Evolutionary conservation across 2,113 vertebrate species (phyloP).

Genomic region (Jacana jacana): DNA sequence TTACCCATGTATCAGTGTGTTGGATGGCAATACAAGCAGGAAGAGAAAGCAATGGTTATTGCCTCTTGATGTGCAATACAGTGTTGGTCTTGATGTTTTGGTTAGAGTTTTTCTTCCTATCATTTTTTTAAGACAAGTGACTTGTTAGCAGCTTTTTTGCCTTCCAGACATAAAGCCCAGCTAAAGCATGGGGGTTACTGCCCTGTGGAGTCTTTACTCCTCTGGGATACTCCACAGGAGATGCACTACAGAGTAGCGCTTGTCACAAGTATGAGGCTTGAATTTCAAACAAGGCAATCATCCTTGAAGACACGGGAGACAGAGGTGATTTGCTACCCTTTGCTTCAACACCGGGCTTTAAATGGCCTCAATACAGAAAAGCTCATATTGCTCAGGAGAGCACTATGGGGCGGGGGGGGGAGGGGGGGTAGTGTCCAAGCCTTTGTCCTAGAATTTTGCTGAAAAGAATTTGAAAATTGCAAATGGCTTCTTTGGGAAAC

Average conservation of each 20-base stretch:
- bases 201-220: background rate
- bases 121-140: background rate
- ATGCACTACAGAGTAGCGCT: background rate
- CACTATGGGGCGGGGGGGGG: rapidly evolving
- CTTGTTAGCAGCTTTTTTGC: background rate
- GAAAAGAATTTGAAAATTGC: background rate
- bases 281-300: background rate
- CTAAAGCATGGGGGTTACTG: too few species aligned
- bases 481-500: background rate
- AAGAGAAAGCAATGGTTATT: background rate
- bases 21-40: background rate
- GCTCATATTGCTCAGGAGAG: background rate
- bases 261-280: background rate
- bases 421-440: too few species aligned
- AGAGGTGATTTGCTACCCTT: background rate
- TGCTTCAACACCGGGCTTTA: background rate
- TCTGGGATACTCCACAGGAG: background rate
- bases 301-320: background rate
- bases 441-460: background rate
- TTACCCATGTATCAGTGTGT: background rate
- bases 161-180: background rate
- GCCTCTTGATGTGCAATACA: too few species aligned
- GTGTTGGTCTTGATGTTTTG: background rate
- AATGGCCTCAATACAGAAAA: background rate
- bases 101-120: background rate